Evolutionary conservation across 2,888 invertebrate species (phyloP), one percentile per base, ranked within the genome.

Genomic region (Patella ulyssiponensis): DNA sequence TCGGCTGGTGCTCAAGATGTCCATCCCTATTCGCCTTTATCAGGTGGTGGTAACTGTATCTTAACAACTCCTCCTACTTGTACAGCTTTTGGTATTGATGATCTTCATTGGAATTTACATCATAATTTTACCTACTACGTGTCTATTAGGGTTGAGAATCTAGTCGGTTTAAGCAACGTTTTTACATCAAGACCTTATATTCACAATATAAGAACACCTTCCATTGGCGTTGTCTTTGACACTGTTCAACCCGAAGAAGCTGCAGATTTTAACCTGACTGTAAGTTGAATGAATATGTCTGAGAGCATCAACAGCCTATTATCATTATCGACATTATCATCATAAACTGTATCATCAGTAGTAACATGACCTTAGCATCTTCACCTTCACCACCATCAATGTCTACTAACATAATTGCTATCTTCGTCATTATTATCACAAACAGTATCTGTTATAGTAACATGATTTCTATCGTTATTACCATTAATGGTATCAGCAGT

Each of bases 61-160:
- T n/a, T 56, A 17, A 23, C 74, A 54, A 74, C 54, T 17, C 80
- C 78, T 27, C 27, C 75, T n/a, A 53, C 71, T n/a, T 82, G 82
- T 73, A 71, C 77, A 17, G n/a, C 77, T 53, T 69, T 82, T 4
- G 14, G 44, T 70, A 15, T 75, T 23, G 53, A 72, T 11, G 53
- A 73, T 33, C 76, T 77, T 20, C 64, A 77, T 74, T 81, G 79
- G 79, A 73, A 71, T 11, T 77, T 82, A 14, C 79, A 80, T 69
- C 73, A 75, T n/a, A 58, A 53, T 11, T 77, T 81, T 71, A 77
- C 77, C 11, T 82, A 82, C 70, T 75, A 73, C 33, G 79, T 79
- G 15, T 75, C 77, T 9, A 70, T 82, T 51, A 56, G 56, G 72
- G 79, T 78, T 58, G 75, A 69, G 27, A 82, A 82, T 74, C 23